These are phyloP conservation scores for Gallinago undulata DNA, from an alignment of 2,113 vertebrate genomes.

Conservation along the genomic window DNA sequence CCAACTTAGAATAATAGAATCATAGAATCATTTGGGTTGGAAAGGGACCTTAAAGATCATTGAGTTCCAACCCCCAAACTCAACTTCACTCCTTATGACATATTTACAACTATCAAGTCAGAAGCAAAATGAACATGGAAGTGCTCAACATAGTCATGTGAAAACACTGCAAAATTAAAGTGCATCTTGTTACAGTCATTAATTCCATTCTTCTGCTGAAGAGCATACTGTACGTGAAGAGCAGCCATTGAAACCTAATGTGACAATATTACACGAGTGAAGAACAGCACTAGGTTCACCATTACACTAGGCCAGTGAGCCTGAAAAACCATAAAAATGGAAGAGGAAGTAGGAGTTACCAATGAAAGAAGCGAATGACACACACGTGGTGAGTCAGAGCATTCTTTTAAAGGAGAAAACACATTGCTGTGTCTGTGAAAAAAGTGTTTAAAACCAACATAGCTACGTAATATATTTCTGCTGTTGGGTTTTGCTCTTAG, in stretches of 20 bases:
- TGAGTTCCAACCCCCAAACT: too few relatives aligned
- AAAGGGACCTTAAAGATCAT: too few relatives aligned
- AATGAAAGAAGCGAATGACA: neutral
- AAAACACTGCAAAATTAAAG: neutral
- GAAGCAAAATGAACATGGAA: conserved; percentile 35
- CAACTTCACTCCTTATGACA: neutral
- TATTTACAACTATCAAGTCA: conserved; percentile 26
- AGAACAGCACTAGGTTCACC: neutral
- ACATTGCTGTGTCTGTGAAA: neutral
- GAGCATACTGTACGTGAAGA: neutral
- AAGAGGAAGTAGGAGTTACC: neutral
- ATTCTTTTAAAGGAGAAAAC: neutral
- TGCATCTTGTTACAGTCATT: neutral
- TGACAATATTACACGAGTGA: neutral
- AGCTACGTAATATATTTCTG: neutral
- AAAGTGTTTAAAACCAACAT: neutral
- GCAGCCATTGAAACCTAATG: neutral
- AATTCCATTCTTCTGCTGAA: neutral
- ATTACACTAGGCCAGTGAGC: neutral
- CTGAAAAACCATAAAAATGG: neutral
- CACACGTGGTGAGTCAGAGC: neutral
- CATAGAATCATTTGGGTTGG: too few relatives aligned
- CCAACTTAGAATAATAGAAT: neutral
- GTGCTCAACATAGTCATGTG: neutral
- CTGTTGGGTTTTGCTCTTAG: neutral